Percentiles rank a stretch among this genome's conserved stretches.
phyloP scores from a whole-genome alignment of 2,888 invertebrate species.

The Anoplius nigerrimus region DNA sequence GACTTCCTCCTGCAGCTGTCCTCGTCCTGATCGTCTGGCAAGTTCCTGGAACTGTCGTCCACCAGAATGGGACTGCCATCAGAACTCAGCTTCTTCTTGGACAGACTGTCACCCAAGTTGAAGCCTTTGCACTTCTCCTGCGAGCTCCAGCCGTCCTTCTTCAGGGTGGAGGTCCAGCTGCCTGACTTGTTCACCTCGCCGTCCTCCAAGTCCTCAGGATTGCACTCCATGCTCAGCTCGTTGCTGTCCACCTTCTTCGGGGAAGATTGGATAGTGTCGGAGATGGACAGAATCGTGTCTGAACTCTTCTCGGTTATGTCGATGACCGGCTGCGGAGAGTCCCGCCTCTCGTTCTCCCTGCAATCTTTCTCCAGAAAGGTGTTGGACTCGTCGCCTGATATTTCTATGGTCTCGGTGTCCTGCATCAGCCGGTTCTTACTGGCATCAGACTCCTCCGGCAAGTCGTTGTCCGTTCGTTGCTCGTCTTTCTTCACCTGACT shows the following conservation, averaged over 20 bases:
- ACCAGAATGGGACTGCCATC: background rate
- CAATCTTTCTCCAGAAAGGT: background rate
- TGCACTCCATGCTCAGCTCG: conserved; percentile 34
- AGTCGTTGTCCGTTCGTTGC: conserved; percentile 58
- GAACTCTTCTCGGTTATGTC: conserved; percentile 49
- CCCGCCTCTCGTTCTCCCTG: background rate
- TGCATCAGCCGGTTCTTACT: no score
- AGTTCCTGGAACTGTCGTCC: conserved; percentile 3
- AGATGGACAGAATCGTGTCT: conserved; percentile 39
- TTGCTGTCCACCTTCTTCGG: conserved; percentile 41
- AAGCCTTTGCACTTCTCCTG: background rate
- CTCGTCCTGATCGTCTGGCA: conserved; percentile 45
- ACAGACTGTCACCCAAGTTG: background rate
- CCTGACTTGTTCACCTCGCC: background rate
- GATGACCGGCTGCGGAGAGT: conserved; percentile 25
- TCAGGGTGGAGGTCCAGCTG: background rate
- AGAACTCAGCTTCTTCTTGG: background rate
- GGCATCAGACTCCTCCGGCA: no score
- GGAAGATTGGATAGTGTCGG: conserved; percentile 39
- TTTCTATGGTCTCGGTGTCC: conserved; percentile 66
- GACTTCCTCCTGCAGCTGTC: conserved; percentile 48
- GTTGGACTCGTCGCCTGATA: conserved; percentile 64
- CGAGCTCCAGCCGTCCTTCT: conserved; percentile 3
- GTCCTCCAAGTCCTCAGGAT: conserved; percentile 21
- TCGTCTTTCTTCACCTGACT: conserved; percentile 58